phyloP scores from a whole-genome alignment of 1,140 invertebrate species.

The Formica exsecta region DNA sequence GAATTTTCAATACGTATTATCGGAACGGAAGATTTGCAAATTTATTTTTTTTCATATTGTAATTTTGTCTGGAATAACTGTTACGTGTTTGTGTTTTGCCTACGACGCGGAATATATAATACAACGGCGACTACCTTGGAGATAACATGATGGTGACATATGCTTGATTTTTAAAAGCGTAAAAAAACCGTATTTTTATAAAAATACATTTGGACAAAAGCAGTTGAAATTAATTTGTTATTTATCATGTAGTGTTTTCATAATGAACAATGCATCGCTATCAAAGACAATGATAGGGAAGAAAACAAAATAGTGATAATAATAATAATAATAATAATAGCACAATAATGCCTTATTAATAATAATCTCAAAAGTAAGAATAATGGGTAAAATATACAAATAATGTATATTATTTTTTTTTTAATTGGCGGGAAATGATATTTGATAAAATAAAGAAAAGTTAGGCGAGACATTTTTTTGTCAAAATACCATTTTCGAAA shows the following conservation, averaged over 20 bases:
- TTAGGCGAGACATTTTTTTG: not conserved
- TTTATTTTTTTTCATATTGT: not conserved
- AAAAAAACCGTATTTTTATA: not conserved
- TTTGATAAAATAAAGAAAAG: slow-evolving; percentile 5
- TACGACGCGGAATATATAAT: not conserved
- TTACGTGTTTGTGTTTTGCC: not conserved
- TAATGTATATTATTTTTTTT: not conserved
- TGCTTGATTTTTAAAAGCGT: not conserved
- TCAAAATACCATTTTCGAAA: not conserved
- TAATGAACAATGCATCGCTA: not conserved
- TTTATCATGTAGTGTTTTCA: not conserved
- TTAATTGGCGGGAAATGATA: not conserved
- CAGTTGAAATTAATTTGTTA: not conserved
- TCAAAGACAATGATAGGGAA: not conserved
- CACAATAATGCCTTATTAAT: not conserved
- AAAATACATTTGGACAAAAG: not conserved
- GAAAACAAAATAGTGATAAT: not conserved
- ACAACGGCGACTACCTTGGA: not conserved
- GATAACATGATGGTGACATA: not conserved
- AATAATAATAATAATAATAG: not conserved
- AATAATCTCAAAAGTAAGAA: not conserved
- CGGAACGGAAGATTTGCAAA: not conserved
- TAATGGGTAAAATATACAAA: not conserved
- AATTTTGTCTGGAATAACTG: not conserved
- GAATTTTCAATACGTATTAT: not conserved